Conservation (phyloP, 2,797 vertebrate species). For the Pseudomugil gertrudae region DNA sequence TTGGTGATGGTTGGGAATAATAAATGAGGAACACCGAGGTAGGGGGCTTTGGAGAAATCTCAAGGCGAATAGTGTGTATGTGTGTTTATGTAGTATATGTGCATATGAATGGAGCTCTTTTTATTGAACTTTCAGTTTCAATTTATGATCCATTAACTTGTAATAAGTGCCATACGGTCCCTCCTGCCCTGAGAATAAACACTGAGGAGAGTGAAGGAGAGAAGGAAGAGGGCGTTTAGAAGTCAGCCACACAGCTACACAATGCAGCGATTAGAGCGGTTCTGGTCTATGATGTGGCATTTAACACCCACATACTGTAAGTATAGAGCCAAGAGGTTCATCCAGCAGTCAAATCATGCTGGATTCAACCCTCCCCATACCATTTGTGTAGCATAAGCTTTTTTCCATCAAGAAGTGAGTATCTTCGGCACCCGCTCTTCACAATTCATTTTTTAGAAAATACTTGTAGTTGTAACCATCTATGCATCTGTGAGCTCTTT, state of each 20-base stretch:
- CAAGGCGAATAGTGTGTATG: background rate
- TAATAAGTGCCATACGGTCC: constrained; percentile 60
- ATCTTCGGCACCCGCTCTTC: background rate
- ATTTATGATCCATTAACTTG: constrained; percentile 72
- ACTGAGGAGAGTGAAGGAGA: constrained; percentile 32
- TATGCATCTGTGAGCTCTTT: background rate
- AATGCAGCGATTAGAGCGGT: constrained; percentile 49
- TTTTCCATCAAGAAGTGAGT: background rate
- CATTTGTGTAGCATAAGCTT: background rate
- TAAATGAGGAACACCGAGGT: constrained; percentile 53
- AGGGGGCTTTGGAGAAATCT: constrained; percentile 18
- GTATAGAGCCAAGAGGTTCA: constrained; percentile 39
- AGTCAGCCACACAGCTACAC: constrained; percentile 50
- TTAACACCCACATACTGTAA: constrained; percentile 38
- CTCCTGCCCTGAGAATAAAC: constrained; percentile 47
- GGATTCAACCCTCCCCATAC: constrained; percentile 9
- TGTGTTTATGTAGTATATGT: constrained; percentile 20
- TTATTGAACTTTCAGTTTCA: constrained; percentile 61
- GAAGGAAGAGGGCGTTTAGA: constrained; percentile 64
- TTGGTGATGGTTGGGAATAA: constrained; percentile 41
- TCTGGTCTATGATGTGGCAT: constrained; percentile 49
- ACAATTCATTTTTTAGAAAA: background rate
- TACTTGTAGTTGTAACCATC: background rate
- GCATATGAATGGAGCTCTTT: constrained; percentile 42
- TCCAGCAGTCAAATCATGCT: constrained; percentile 43